Percentiles rank a stretch among this genome's conserved stretches.
These are phyloP conservation scores for Leistus spinibarbis DNA, from an alignment of 2,888 invertebrate species.

Conservation along the genomic window DNA sequence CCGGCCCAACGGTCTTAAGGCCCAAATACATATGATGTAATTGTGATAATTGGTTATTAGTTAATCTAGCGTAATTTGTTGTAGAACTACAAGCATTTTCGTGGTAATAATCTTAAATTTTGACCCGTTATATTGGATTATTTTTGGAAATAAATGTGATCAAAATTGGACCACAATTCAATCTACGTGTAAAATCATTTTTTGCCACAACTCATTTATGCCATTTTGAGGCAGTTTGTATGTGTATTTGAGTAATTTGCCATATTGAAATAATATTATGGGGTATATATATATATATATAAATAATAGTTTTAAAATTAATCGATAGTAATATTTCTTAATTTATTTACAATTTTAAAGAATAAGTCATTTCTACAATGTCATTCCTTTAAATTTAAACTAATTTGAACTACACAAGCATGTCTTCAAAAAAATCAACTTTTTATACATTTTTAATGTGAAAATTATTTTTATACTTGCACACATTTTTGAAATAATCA, in stretches of 20 bases:
- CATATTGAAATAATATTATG: slow-evolving; percentile 31
- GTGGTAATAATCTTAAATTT: too few species aligned
- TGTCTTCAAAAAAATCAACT: slow-evolving; percentile 21
- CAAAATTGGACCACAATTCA: slow-evolving; percentile 35
- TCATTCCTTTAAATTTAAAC: not conserved
- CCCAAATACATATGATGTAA: too few species aligned
- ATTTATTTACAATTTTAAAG: not conserved
- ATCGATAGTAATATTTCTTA: not conserved
- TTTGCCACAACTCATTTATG: slow-evolving; percentile 6
- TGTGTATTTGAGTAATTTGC: slow-evolving; percentile 31
- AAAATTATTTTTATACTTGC: slow-evolving; percentile 39
- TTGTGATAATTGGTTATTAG: too few species aligned
- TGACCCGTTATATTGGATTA: not conserved
- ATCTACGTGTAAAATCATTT: not conserved
- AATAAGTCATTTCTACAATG: not conserved
- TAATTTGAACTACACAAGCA: slow-evolving; percentile 16
- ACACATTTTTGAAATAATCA: slow-evolving; percentile 30
- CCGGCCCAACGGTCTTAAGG: too few species aligned
- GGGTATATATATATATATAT: slow-evolving; percentile 18
- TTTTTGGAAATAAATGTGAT: slow-evolving; percentile 33
- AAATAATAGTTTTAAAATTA: not conserved
- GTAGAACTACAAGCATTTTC: too few species aligned
- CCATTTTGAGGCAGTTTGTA: slow-evolving; percentile 15
- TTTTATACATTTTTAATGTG: slow-evolving; percentile 36
- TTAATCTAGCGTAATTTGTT: too few species aligned